Percentiles rank a stretch among this genome's conserved stretches.
Evolutionary conservation across 2,888 invertebrate species (phyloP).

Genomic region (Phymatocera aterrima): DNA sequence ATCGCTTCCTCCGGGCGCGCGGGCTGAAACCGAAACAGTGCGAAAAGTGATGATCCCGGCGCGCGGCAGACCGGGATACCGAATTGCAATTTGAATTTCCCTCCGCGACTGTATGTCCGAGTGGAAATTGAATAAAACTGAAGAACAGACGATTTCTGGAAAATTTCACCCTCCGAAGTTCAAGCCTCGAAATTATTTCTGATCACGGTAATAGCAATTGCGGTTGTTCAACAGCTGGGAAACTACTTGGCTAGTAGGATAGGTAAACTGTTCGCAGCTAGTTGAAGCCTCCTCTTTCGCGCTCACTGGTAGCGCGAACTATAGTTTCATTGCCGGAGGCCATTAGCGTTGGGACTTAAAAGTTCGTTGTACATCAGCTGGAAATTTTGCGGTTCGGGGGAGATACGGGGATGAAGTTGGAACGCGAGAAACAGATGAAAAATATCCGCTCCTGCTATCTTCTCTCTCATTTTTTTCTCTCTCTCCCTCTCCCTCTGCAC

Average conservation of each 20-base stretch:
- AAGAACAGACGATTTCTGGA: neutral
- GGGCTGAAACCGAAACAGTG: constrained; percentile 14
- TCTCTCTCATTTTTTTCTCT: neutral
- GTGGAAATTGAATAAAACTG: neutral
- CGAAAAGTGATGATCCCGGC: neutral
- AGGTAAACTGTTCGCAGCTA: constrained; percentile 25
- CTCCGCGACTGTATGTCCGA: neutral
- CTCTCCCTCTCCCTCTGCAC: neutral
- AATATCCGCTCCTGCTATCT: neutral
- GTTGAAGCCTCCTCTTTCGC: neutral
- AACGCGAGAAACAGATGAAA: neutral
- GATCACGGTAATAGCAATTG: neutral
- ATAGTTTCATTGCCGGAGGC: constrained; percentile 19
- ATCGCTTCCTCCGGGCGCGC: constrained; percentile 15
- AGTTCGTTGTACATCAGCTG: neutral
- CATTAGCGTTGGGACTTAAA: constrained; percentile 21
- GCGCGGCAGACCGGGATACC: neutral
- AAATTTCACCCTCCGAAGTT: neutral
- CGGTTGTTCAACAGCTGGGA: constrained; percentile 13
- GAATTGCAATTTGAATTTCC: neutral
- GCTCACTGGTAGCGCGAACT: neutral
- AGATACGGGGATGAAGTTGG: too few species aligned
- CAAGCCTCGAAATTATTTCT: neutral
- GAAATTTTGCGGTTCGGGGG: neutral
- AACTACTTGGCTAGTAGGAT: constrained; percentile 12